These are phyloP conservation scores for Drymonia ruficornis DNA, from an alignment of 2,888 invertebrate genomes.

Conservation along the genomic window DNA sequence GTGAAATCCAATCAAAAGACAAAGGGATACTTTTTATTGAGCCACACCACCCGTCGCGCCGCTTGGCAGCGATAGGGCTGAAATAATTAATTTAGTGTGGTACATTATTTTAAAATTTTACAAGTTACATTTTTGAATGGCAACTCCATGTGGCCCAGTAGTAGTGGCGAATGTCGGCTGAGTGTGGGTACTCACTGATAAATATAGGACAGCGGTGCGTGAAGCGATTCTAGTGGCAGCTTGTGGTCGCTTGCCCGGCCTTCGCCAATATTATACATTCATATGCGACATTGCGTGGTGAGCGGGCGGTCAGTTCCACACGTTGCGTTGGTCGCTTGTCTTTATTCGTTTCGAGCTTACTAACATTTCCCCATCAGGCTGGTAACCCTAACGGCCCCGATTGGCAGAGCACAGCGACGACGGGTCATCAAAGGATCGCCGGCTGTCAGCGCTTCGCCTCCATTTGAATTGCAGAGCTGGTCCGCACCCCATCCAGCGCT, in stretches of 20 bases:
- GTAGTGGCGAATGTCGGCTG: too few relatives aligned
- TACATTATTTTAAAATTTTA: neutral
- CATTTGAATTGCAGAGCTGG: slow-evolving; percentile 28
- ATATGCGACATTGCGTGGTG: too few relatives aligned
- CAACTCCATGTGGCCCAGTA: too few relatives aligned
- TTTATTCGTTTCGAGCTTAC: too few relatives aligned
- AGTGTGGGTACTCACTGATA: too few relatives aligned
- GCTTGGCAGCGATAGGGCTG: slow-evolving; percentile 21
- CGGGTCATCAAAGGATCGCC: slow-evolving; percentile 24
- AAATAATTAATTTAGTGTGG: neutral
- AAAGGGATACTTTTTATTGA: slow-evolving; percentile 39
- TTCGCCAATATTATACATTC: too few relatives aligned
- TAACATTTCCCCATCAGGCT: neutral
- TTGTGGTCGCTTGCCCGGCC: too few relatives aligned
- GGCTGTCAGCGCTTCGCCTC: slow-evolving; percentile 16
- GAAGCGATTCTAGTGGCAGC: too few relatives aligned
- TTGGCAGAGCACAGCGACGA: neutral
- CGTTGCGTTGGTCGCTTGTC: too few relatives aligned
- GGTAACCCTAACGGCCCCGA: neutral
- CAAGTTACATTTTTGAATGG: too few relatives aligned
- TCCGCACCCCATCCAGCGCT: neutral
- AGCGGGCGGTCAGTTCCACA: too few relatives aligned
- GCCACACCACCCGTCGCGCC: slow-evolving; percentile 26
- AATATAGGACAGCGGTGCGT: too few relatives aligned
- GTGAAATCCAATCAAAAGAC: slow-evolving; percentile 42